phyloP scores from a whole-genome alignment of 2,888 invertebrate species.

The Drosophila neonasuta region DNA sequence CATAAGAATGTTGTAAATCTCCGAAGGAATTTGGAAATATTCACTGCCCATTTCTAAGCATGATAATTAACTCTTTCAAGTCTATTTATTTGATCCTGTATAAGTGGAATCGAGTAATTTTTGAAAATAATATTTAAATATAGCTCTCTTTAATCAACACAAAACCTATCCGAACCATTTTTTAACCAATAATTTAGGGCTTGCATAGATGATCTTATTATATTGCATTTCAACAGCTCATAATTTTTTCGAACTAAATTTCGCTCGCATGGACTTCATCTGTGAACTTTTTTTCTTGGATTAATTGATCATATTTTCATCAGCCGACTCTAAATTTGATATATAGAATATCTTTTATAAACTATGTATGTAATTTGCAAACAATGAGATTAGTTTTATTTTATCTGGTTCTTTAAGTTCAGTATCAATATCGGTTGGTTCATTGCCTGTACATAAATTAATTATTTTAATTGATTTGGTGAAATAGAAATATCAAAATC shows the following conservation, averaged over 20 bases:
- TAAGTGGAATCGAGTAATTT: constrained; percentile 2
- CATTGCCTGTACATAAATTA: constrained; percentile 1
- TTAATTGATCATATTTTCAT: background rate
- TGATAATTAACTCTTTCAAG: background rate
- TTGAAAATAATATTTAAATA: constrained; percentile 10
- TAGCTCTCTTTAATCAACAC: constrained; percentile 20
- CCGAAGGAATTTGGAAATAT: background rate
- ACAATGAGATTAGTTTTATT: constrained; percentile 4
- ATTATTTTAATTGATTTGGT: constrained; percentile 8
- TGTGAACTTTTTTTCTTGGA: too few relatives aligned
- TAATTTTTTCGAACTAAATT: constrained; percentile 8
- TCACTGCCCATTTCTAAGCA: constrained; percentile 5
- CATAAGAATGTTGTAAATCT: constrained; percentile 18
- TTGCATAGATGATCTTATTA: constrained; percentile 8
- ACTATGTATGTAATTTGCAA: background rate
- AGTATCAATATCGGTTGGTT: constrained; percentile 10
- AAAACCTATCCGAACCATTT: constrained; percentile 11
- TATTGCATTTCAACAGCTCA: constrained; percentile 10
- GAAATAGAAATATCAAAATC: constrained; percentile 20
- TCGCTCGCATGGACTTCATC: background rate
- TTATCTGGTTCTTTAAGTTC: constrained; percentile 6
- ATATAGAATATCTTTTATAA: background rate
- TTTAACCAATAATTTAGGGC: constrained; percentile 9
- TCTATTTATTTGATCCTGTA: constrained; percentile 1
- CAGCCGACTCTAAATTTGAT: background rate